phyloP scores from a whole-genome alignment of 1,140 invertebrate genomes.

The Proales similis region DNA sequence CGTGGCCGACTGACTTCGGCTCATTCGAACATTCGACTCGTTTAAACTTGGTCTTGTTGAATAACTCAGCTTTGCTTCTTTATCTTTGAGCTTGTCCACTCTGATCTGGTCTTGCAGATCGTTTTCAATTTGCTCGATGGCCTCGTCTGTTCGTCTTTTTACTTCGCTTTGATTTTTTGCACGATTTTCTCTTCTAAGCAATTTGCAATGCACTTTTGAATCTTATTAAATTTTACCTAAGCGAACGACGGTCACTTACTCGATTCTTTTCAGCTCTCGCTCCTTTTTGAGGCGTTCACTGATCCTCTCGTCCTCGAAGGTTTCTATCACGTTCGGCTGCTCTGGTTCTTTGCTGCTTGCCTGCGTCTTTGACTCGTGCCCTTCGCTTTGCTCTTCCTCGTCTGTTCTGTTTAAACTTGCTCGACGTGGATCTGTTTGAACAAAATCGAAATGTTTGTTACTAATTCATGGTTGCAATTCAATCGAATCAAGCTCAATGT shows the following conservation, averaged over 20 bases:
- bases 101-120: conserved; percentile 23
- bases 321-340: conserved; percentile 24
- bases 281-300: conserved; percentile 14
- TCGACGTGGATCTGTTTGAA: too few relatives aligned
- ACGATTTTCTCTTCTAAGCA: conserved; percentile 11
- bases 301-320: conserved; percentile 21
- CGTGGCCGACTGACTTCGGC: conserved; percentile 5
- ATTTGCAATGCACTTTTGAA: background rate
- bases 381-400: too few relatives aligned
- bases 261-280: conserved; percentile 22
- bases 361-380: too few relatives aligned
- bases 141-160: conserved; percentile 22
- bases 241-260: background rate
- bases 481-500: too few relatives aligned
- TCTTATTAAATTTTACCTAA: background rate
- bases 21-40: conserved; percentile 11
- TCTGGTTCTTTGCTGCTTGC: too few relatives aligned
- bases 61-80: conserved; percentile 13
- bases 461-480: too few relatives aligned
- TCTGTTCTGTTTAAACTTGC: too few relatives aligned
- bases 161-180: conserved; percentile 29
- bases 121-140: conserved; percentile 30
- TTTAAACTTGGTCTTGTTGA: conserved; percentile 10
- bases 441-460: too few relatives aligned
- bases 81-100: conserved; percentile 31